Percentiles rank a stretch among this genome's conserved stretches.
phyloP scores from a whole-genome alignment of 2,113 vertebrate species.

The Burhinus bistriatus region DNA sequence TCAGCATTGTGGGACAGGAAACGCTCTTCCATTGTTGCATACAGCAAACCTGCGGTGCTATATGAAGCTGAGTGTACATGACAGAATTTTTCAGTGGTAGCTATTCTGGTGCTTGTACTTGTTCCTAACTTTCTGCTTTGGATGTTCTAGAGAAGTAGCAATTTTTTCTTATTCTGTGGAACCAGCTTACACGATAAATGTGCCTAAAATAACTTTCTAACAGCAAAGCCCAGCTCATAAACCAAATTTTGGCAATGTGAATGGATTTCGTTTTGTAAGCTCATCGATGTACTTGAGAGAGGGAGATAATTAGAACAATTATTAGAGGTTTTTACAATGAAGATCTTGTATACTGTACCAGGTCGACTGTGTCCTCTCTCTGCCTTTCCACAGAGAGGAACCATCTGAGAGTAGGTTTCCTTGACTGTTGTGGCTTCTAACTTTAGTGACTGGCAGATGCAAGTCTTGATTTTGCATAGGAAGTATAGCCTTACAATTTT shows the following conservation, averaged over 20 bases:
- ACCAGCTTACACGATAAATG: not conserved
- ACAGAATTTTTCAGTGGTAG: not conserved
- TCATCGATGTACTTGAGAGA: not conserved
- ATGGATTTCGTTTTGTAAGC: not conserved
- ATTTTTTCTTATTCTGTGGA: not conserved
- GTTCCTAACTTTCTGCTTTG: not conserved
- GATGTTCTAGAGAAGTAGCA: not conserved
- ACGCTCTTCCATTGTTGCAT: not conserved
- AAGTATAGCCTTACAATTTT: not conserved
- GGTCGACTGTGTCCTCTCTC: not conserved
- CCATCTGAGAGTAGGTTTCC: not conserved
- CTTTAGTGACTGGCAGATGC: not conserved
- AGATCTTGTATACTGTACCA: not conserved
- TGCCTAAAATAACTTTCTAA: not conserved
- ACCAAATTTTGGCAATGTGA: not conserved
- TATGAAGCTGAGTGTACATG: not conserved
- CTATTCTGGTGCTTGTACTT: not conserved
- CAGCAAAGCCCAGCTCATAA: not conserved
- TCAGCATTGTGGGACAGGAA: not conserved
- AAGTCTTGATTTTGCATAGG: not conserved
- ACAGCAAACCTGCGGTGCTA: not conserved
- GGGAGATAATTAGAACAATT: not conserved
- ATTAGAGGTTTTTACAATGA: not conserved
- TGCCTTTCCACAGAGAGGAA: not conserved
- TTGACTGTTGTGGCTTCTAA: not conserved